Evolutionary conservation across 2,888 invertebrate species (phyloP), one percentile per base, ranked within the genome.

Genomic region (Monoplex corrugatus): DNA sequence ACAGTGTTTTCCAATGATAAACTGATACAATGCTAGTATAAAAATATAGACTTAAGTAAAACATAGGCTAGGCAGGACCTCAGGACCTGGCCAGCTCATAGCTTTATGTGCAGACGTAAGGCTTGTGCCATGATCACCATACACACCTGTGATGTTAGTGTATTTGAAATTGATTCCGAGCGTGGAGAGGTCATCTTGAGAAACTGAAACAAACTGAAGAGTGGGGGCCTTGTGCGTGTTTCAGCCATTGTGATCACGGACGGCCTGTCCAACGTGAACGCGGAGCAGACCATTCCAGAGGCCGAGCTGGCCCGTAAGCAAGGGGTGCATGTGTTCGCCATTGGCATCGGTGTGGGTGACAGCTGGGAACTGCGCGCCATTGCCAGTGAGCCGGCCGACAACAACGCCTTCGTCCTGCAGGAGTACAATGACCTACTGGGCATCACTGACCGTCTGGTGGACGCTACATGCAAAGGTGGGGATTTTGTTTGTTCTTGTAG

Each of bases 171-270:
- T n/a, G n/a, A n/a, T n/a, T n/a, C n/a, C n/a, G n/a, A n/a, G n/a
- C n/a, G n/a, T n/a, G n/a, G n/a, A n/a, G n/a, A n/a, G n/a, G n/a
- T n/a, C n/a, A n/a, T n/a, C n/a, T n/a, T n/a, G n/a, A n/a, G n/a
- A n/a, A n/a, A n/a, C n/a, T n/a, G n/a, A n/a, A n/a, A n/a, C n/a
- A n/a, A n/a, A n/a, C n/a, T n/a, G n/a, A n/a, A n/a, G n/a, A n/a
- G n/a, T n/a, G n/a, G n/a, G n/a, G n/a, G 28, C 28, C 50, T 16
- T 16, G 13, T 40, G 78, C 16, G 45, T 35, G 16, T 5, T 92
- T 19, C 92, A 94, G 95, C 94, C 40, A 87, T 95, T 38, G 87
- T 95, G 1, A 92, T 95, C n/a, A 95, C 95, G 1, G 95, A 95
- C 91, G 95, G 95, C n/a, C 91, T 92, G 44, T 95, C 95, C 1